phyloP scores from a whole-genome alignment of 1,140 invertebrate genomes.

The Dendroctonus valens region DNA sequence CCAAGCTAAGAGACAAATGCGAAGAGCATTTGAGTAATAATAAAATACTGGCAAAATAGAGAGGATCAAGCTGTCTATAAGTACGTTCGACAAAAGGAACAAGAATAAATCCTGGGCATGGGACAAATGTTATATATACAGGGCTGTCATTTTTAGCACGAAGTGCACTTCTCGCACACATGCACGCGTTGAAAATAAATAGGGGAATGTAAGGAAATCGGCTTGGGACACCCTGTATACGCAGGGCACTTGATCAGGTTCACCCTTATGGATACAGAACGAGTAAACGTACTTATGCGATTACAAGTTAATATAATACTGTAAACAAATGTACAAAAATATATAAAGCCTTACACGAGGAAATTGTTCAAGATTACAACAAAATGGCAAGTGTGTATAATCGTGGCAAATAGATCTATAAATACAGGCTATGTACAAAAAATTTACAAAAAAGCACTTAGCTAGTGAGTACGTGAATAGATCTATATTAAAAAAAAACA shows the following conservation, averaged over 20 bases:
- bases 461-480: not conserved
- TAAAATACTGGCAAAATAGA: conserved; percentile 39
- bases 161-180: too few relatives aligned
- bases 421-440: conserved; percentile 33
- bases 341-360: conserved; percentile 25
- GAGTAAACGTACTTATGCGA: conserved; percentile 10
- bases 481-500: conserved; percentile 9
- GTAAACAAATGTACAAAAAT: conserved; percentile 39
- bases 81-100: conserved; percentile 36
- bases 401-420: conserved; percentile 34
- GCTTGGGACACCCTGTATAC: conserved; percentile 3
- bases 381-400: conserved; percentile 39
- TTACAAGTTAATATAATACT: conserved; percentile 30
- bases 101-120: not conserved
- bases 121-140: conserved; percentile 20
- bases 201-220: too few relatives aligned
- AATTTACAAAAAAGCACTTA: conserved; percentile 28
- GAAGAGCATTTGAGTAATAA: conserved; percentile 21
- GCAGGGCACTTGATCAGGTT: not conserved
- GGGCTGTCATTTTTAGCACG: not conserved
- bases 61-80: conserved; percentile 35
- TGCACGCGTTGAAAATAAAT: too few relatives aligned
- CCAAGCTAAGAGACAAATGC: not conserved
- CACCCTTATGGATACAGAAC: not conserved
- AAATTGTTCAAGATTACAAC: conserved; percentile 23